phyloP scores from a whole-genome alignment of 2,888 invertebrate genomes.

The Synanthedon formicaeformis region DNA sequence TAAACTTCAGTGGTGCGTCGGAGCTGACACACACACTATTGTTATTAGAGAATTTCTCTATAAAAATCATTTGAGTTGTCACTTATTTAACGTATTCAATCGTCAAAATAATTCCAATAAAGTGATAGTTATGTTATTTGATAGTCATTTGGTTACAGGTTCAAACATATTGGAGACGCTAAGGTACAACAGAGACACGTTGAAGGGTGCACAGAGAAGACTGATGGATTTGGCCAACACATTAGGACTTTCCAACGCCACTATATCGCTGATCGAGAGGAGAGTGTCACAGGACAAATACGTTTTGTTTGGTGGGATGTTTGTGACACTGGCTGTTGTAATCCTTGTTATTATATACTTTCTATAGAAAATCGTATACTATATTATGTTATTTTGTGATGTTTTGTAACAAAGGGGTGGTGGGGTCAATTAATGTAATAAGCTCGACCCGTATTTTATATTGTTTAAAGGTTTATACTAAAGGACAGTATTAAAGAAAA shows the following conservation, averaged over 20 bases:
- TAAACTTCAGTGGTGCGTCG: no score
- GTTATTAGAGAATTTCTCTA: no score
- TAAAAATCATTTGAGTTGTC: no score
- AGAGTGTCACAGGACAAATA: constrained; percentile 90
- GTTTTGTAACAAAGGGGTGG: neutral
- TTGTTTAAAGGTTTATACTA: neutral
- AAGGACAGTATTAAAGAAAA: neutral
- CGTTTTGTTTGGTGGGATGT: constrained; percentile 88
- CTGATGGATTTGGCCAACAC: constrained; percentile 92
- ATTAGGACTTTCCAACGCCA: constrained; percentile 93
- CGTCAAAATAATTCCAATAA: no score
- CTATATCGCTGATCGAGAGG: constrained; percentile 92
- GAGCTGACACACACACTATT: no score
- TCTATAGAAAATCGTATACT: constrained; percentile 30
- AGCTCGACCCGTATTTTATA: neutral
- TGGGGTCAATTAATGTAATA: neutral
- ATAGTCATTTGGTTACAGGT: constrained; percentile 52
- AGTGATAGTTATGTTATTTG: no score
- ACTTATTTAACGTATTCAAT: no score
- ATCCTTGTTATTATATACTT: constrained; percentile 80
- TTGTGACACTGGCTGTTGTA: constrained; percentile 84
- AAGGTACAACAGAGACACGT: constrained; percentile 82
- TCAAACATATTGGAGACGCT: constrained; percentile 82
- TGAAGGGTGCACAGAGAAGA: constrained; percentile 88
- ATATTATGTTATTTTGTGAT: neutral